These are phyloP conservation scores for Passer montanus DNA, from an alignment of 2,113 vertebrate species.

Conservation along the genomic window DNA sequence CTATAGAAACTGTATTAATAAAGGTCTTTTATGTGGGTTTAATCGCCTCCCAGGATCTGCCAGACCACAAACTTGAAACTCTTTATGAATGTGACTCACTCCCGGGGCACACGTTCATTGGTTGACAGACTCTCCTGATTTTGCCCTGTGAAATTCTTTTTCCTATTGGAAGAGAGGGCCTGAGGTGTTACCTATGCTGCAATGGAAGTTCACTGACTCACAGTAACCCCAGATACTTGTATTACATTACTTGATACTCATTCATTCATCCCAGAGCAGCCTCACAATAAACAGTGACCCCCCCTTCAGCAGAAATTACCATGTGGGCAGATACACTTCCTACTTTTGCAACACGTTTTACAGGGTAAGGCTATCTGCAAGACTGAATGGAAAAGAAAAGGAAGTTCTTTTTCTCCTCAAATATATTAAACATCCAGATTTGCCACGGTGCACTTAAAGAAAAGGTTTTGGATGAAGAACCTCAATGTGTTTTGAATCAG, in stretches of 20 bases:
- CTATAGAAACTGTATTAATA: constrained; percentile 34
- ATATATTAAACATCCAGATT: not conserved
- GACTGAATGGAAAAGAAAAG: not conserved
- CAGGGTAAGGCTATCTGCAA: not conserved
- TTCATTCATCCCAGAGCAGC: not conserved
- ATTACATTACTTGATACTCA: not conserved
- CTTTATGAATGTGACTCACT: constrained; percentile 51
- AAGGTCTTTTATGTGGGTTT: constrained; percentile 59
- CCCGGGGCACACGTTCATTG: constrained; percentile 11
- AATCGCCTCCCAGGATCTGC: constrained; percentile 39
- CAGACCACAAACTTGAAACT: constrained; percentile 46
- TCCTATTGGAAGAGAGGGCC: constrained; percentile 50
- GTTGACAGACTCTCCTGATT: constrained; percentile 54
- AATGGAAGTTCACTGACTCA: constrained; percentile 22
- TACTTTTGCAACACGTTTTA: not conserved
- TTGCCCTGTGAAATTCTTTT: not conserved
- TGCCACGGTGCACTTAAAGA: not conserved
- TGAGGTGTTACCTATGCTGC: constrained; percentile 55
- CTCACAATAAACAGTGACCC: not conserved
- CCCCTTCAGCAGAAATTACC: not conserved
- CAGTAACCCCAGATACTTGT: constrained; percentile 32
- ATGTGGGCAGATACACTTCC: not conserved
- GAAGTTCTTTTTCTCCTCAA: not conserved
- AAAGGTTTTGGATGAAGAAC: not conserved
- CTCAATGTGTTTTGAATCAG: constrained; percentile 18